Conservation (phyloP, 2,797 vertebrate genomes). For the Rhinogobio ventralis region DNA sequence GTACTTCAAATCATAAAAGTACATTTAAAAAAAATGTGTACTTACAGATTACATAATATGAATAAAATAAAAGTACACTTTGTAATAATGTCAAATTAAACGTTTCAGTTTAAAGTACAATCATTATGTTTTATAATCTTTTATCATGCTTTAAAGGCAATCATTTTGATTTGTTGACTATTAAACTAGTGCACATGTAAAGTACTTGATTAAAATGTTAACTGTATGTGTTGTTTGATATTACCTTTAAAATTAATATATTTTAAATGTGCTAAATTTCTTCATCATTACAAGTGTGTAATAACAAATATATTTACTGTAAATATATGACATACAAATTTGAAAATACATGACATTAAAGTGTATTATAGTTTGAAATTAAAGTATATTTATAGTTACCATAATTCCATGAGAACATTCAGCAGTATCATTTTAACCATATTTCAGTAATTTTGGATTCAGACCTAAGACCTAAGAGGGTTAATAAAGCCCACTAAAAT, state of each 20-base stretch:
- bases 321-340: background rate
- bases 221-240: background rate
- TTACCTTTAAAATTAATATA: background rate
- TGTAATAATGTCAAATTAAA: background rate
- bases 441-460: background rate
- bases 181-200: background rate
- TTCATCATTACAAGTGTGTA: background rate
- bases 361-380: too few species aligned
- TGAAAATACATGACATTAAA: background rate
- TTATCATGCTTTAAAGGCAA: background rate
- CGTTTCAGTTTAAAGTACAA: background rate
- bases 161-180: background rate
- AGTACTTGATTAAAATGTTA: background rate
- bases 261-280: background rate
- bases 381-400: background rate
- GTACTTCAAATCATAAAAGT: background rate
- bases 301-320: too few species aligned
- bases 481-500: background rate
- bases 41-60: background rate
- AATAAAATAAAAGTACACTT: background rate
- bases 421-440: background rate
- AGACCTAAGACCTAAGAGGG: background rate
- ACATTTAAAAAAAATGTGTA: rapidly evolving
- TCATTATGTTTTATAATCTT: background rate
- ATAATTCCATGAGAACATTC: background rate